Base-by-base conservation (phyloP, 1,140 invertebrate species). In the Diplogasteroides magnus region DNA sequence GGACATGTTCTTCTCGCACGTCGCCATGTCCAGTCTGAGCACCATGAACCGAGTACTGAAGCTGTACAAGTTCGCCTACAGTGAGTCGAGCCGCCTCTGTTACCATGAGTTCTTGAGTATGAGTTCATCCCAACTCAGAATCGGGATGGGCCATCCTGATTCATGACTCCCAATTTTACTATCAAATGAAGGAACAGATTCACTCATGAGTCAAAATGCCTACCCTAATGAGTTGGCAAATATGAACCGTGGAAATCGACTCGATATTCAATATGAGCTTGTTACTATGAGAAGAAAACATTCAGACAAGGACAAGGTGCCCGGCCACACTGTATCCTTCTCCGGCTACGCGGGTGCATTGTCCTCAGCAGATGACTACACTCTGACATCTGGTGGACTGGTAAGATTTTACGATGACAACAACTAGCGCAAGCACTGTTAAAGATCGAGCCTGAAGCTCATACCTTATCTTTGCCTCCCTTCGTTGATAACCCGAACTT, bases 281-380 rank as follows among this genome's bases (percentile, higher is more conserved):
- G n/a, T n/a, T n/a, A n/a, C n/a, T n/a, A n/a, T n/a, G n/a, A n/a
- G n/a, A n/a, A n/a, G n/a, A n/a, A n/a, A n/a, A n/a, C 31, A 64
- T 77, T 61, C 27, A 74, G 77, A 79, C 37, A 69, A 64, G 19
- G 70, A 65, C 11, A 58, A 79, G 25, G 76, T 76, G 31, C 88
- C 90, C 1, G 90, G 90, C 0, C 83, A 84, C 65, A 86, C 88
- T 6, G 87, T 91, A 67, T 87, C 88, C 11, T 92, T 94, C 83
- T 90, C 92, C 1, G 90, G 92, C 0, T 96, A 94, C 83, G 92
- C 93, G 0, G 93, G 91, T 19, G 87, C 89, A 0, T 78, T 96
- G 0, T 89, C 89, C 37, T 94, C 92, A 31, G 89, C 90, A 60
- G 93, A 96, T 83, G 93, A 95, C 77, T 93, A 90, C 82, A 94